phyloP scores from a whole-genome alignment of 1,140 invertebrate species.

The Drosophila kikkawai region DNA sequence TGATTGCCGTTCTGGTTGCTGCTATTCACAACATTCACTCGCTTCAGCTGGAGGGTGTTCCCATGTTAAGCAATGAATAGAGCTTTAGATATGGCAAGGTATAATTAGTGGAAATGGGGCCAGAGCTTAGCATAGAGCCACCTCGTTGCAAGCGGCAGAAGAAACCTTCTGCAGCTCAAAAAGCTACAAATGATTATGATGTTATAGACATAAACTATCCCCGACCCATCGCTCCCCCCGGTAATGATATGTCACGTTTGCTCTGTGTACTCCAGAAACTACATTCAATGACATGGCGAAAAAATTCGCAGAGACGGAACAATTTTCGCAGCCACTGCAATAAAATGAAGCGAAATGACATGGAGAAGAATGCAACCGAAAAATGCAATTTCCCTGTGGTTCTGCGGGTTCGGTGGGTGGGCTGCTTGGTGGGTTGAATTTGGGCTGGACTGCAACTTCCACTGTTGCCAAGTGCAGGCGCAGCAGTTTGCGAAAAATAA shows the following conservation, averaged over 20 bases:
- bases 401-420: conserved; percentile 42
- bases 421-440: neutral
- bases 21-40: conserved; percentile 10
- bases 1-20: conserved; percentile 8
- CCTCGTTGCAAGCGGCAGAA: conserved; percentile 20
- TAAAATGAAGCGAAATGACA: conserved; percentile 67
- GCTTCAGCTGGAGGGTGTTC: neutral
- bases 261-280: conserved; percentile 56
- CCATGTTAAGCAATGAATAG: conserved; percentile 10
- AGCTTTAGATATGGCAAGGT: conserved; percentile 2
- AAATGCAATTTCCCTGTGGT: conserved; percentile 57
- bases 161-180: conserved; percentile 48
- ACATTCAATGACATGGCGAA: conserved; percentile 67
- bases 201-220: conserved; percentile 45
- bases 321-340: conserved; percentile 69
- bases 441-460: conserved; percentile 17
- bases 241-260: conserved; percentile 72
- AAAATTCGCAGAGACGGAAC: conserved; percentile 31
- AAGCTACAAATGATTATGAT: conserved; percentile 61
- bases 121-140: neutral
- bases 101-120: conserved; percentile 11
- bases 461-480: conserved; percentile 70
- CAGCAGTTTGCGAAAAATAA: conserved; percentile 30
- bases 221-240: neutral
- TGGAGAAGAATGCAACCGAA: conserved; percentile 63